A percentile compares a stretch with the other conserved stretches of the same genome.
Evolutionary conservation across 2,797 vertebrate species (phyloP).

Genomic region (Pteronotus mesoamericanus): DNA sequence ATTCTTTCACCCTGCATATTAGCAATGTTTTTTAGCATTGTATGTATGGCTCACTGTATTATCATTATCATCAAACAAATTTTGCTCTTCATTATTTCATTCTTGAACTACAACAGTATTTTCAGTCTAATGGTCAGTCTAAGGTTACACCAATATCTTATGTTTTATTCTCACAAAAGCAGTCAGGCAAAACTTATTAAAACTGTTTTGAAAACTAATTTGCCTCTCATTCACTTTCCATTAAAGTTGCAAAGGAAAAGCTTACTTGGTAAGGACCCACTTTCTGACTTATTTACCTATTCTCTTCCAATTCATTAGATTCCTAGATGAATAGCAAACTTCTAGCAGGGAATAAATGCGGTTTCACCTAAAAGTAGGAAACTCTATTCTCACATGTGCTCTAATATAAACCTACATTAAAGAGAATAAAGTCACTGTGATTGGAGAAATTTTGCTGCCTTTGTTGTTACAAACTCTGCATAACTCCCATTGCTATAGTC

Average conservation of each 20-base stretch:
- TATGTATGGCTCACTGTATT: not conserved
- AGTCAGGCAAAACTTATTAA: constrained; percentile 33
- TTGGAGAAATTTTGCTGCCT: not conserved
- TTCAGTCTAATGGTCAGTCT: not conserved
- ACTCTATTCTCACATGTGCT: not conserved
- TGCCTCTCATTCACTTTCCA: constrained; percentile 18
- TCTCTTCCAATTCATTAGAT: not conserved
- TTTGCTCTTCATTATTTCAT: constrained; percentile 39
- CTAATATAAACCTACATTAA: not conserved
- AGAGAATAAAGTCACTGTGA: not conserved
- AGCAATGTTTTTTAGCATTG: not conserved
- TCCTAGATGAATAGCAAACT: not conserved
- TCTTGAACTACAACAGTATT: constrained; percentile 26
- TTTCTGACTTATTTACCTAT: constrained; percentile 9
- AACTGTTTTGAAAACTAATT: constrained; percentile 39
- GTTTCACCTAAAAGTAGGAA: not conserved
- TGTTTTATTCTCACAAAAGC: not conserved
- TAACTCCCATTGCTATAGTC: not conserved
- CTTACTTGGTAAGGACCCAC: not conserved
- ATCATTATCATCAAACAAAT: not conserved
- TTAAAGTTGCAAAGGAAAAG: not conserved
- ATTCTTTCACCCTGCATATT: not conserved
- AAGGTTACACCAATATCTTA: not conserved
- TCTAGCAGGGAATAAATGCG: not conserved
- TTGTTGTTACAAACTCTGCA: not conserved